Base-by-base conservation (phyloP, 2,888 invertebrate species). In the Pelosia muscerda region DNA sequence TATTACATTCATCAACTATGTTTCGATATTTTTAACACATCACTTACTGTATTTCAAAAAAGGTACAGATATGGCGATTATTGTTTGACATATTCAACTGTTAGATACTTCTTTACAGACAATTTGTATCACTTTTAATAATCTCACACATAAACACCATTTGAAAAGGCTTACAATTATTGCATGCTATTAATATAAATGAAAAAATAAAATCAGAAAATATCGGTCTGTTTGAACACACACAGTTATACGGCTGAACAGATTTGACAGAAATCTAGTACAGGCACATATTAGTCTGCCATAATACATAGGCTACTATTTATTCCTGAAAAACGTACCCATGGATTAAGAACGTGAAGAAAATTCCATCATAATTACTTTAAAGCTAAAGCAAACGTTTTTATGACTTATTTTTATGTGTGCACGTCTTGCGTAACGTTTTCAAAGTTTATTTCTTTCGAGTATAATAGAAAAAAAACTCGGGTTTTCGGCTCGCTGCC, bases 401-500 rank as follows among this genome's bases (percentile, higher is more conserved):
- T 60, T 61, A 66, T 53, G 66, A n/a, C 26, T 31, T 42, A 68
- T 26, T 66, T 70, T 69, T 58, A 69, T 79, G 49, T 57, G 49
- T 65, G 62, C 68, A 68, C 31, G 69, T 67, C 67, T 63, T 66
- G 55, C 72, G 65, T 65, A 68, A 71, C 67, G 60, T 66, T 34
- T 72, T 19, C 58, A 71, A 69, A 72, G 71, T 81, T 74, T 78
- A 73, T 78, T 78, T 73, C 68, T 34, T 66, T 53, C 28, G 65
- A 78, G 74, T 66, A 31, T 69, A 34, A 60, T 65, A 49, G 61
- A 65, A 69, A 68, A 75, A 71, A 53, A 58, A 26, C 22, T 62
- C 9, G 28, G 57, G 58, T 55, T 76, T 81, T 78, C 78, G 81
- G 81, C 81, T 66, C 74, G 66, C 49, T 81, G 81, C 79, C 79